Percentiles rank a stretch among this genome's conserved stretches.
These are phyloP conservation scores for Drosophila bocqueti DNA, from an alignment of 1,140 invertebrate genomes.

Conservation along the genomic window DNA sequence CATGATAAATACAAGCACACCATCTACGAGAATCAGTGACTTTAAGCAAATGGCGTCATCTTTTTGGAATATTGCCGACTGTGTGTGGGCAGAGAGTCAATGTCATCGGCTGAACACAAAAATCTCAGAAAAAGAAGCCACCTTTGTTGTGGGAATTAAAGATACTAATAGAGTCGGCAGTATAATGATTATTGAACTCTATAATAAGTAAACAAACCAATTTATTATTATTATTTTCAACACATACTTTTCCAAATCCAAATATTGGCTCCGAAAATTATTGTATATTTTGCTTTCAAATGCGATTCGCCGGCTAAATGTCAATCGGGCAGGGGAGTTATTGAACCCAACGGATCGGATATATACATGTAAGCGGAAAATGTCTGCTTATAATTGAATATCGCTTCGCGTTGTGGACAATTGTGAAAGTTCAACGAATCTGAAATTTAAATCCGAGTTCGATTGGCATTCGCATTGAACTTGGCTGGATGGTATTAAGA, in stretches of 20 bases:
- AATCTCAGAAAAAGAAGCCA: conserved; percentile 16
- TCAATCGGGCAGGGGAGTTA: conserved; percentile 42
- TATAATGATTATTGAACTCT: conserved; percentile 21
- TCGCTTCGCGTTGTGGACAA: conserved; percentile 47
- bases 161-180: conserved; percentile 24
- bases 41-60: conserved; percentile 41
- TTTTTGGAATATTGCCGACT: conserved; percentile 20
- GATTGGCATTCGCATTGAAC: conserved; percentile 27
- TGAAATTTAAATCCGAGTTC: conserved; percentile 59
- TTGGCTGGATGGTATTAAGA: conserved; percentile 45
- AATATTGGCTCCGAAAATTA: conserved; percentile 19
- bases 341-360: conserved; percentile 48
- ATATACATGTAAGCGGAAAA: conserved; percentile 49
- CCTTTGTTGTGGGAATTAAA: conserved; percentile 36
- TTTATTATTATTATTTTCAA: conserved; percentile 20
- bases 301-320: conserved; percentile 44
- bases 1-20: background rate
- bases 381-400: conserved; percentile 66
- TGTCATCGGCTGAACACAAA: conserved; percentile 23
- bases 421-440: conserved; percentile 79
- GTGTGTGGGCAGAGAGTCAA: conserved; percentile 32
- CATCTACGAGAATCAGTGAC: conserved; percentile 30
- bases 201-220: conserved; percentile 18
- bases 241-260: conserved; percentile 11
- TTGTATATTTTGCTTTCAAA: conserved; percentile 63